Percentiles rank a stretch among this genome's conserved stretches.
These are phyloP conservation scores for Orestias chungarensis DNA, from an alignment of 2,797 vertebrate species.

Conservation along the genomic window DNA sequence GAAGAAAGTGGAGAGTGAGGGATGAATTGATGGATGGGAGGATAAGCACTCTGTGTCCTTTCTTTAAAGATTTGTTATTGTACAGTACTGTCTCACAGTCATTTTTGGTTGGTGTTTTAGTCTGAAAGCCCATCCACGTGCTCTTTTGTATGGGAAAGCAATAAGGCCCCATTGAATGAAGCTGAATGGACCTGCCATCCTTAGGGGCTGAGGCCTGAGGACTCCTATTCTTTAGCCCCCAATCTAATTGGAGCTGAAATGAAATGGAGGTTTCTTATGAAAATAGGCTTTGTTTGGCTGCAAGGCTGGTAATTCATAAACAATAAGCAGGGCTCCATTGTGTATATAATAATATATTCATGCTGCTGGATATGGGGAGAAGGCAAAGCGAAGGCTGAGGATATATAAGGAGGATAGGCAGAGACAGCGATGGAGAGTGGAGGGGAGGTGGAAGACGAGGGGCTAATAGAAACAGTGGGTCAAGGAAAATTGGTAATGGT, in stretches of 20 bases:
- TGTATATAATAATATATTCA: constrained; percentile 99
- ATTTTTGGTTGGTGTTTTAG: constrained; percentile 98
- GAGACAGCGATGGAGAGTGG: constrained; percentile 74
- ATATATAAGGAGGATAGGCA: constrained; percentile 79
- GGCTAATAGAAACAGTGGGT: constrained; percentile 75
- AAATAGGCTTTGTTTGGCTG: constrained; percentile 98
- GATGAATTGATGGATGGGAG: constrained; percentile 85
- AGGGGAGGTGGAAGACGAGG: constrained; percentile 67
- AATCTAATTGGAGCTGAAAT: constrained; percentile 99
- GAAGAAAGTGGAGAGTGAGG: constrained; percentile 87
- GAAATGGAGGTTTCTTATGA: constrained; percentile 99
- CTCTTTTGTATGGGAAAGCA: constrained; percentile 96
- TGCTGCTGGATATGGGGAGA: constrained; percentile 90
- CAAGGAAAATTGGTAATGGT: constrained; percentile 75
- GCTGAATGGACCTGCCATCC: constrained; percentile 96
- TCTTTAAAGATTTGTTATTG: constrained; percentile 88
- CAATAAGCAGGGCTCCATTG: constrained; percentile 97
- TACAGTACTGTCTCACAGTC: constrained; percentile 95
- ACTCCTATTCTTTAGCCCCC: constrained; percentile 96
- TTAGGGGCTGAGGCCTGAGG: constrained; percentile 92
- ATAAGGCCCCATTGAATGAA: constrained; percentile 97
- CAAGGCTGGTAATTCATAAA: constrained; percentile 99
- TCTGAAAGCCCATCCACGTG: constrained; percentile 97
- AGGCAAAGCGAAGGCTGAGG: constrained; percentile 77
- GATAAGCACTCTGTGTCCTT: constrained; percentile 95